Evolutionary conservation across 2,888 invertebrate genomes (phyloP), one percentile per base, ranked within the genome.

Genomic region (Synanthedon andrenaeformis): DNA sequence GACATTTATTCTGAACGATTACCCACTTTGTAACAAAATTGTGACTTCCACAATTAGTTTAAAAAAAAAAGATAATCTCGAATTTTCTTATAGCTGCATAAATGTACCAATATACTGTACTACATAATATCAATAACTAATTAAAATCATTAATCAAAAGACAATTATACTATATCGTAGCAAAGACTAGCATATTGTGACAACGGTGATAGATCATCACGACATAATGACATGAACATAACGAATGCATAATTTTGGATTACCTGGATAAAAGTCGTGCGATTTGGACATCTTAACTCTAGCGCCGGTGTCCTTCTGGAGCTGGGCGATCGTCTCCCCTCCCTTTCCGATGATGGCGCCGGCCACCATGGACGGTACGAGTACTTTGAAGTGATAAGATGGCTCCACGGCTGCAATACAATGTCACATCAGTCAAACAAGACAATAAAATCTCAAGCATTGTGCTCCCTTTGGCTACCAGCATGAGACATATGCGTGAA

Each of bases 281-380:
- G 97, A 96, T 89, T 98, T 99, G 71, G 98, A 99, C 98, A 99
- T 99, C 90, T 99, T 99, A 67, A 99, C 96, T 70, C 97, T 92
- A 67, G 98, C 98, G 67, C 97, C 97, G 53, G 97, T 95, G 82
- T 99, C 98, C 87, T 97, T 97, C 87, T 99, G 98, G 72, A 99
- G 89, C 78, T 97, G 96, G 69, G 98, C 97, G 85, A 99, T 99
- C 56, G 98, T 97, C 86, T 99, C 99, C 64, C 99, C 99, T 51
- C 98, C 98, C 88, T 99, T 99, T 73, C 99, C 99, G 86, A 99
- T 99, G 79, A 99, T 98, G 82, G 98, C 98, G 63, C 99, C 99
- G 55, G 98, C 98, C 66, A 98, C 98, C 89, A 96, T 94, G 61
- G 96, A 96, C 60, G 98, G 98, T 78, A 98, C 96, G 89, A 98